phyloP scores from a whole-genome alignment of 2,113 vertebrate species.

The Rhombomys opimus region DNA sequence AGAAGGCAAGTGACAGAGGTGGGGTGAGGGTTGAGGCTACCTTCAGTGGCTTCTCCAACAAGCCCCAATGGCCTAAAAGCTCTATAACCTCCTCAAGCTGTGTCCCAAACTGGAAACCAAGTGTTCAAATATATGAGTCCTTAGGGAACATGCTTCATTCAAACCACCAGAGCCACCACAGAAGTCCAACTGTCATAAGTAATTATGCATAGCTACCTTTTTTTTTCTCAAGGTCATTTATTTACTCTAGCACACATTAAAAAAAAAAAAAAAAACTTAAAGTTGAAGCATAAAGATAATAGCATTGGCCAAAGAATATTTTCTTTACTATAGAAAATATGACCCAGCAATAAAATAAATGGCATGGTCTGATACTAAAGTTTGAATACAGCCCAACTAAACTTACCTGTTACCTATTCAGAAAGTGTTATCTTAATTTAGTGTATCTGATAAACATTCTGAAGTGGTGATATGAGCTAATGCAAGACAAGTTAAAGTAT shows the following conservation, averaged over 20 bases:
- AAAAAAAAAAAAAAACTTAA: slow-evolving; percentile 88
- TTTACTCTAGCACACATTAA: slow-evolving; percentile 96
- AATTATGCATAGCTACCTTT: not conserved
- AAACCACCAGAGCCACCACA: not conserved
- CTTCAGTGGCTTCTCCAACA: too few species aligned
- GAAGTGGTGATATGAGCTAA: too few species aligned
- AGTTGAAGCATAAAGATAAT: slow-evolving; percentile 87
- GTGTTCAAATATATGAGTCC: not conserved
- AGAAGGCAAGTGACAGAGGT: not conserved
- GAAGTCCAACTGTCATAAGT: not conserved
- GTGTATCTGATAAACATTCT: not conserved
- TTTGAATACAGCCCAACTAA: slow-evolving; percentile 80
- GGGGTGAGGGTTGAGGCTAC: too few species aligned
- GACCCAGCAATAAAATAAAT: slow-evolving; percentile 87
- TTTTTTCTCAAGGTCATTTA: slow-evolving; percentile 92
- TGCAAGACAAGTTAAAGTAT: too few species aligned
- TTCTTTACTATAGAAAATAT: slow-evolving; percentile 87
- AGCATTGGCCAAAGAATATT: slow-evolving; percentile 84
- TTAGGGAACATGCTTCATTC: not conserved
- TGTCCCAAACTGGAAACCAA: not conserved
- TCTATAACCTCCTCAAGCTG: not conserved
- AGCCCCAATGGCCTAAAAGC: not conserved
- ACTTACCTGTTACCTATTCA: slow-evolving; percentile 81
- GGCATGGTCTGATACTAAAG: slow-evolving; percentile 75
- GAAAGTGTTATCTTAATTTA: slow-evolving; percentile 74